Evolutionary conservation across 2,888 invertebrate species (phyloP).

Genomic region (Amblyteles armatorius): DNA sequence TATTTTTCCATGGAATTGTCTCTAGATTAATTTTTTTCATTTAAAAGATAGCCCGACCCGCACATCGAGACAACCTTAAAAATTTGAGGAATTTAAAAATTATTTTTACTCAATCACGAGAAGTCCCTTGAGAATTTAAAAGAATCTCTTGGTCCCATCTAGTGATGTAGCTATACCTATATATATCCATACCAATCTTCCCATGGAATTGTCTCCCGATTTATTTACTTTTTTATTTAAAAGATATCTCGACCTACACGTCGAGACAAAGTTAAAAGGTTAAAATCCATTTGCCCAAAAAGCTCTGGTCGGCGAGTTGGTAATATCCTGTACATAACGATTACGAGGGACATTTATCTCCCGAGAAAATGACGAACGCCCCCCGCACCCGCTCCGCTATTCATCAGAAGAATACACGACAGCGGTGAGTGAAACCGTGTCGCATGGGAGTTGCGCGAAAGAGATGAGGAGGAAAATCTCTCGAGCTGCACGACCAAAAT

Average conservation of each 20-base stretch:
- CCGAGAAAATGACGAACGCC: constrained; percentile 10
- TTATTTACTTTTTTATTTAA: neutral
- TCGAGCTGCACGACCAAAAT: neutral
- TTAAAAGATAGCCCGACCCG: no score
- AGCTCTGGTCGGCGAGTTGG: neutral
- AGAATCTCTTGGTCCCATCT: neutral
- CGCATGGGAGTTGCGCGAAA: neutral
- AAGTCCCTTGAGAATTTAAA: neutral
- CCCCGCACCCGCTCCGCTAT: neutral
- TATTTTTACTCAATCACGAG: no score
- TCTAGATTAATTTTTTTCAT: no score
- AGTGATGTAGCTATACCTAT: no score
- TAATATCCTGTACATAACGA: neutral
- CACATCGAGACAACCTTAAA: neutral
- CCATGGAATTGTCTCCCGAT: no score
- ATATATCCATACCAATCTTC: no score
- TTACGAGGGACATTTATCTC: constrained; percentile 9
- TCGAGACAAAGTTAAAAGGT: neutral
- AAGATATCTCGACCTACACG: neutral
- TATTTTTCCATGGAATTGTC: no score
- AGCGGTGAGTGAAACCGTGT: neutral
- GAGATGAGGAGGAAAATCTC: neutral
- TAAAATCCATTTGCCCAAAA: neutral
- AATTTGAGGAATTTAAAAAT: neutral
- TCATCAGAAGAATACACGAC: neutral